Percentiles rank a stretch among this genome's conserved stretches.
Conservation (phyloP, 2,888 invertebrate species). For the Bursaphelenchus okinawaensis region DNA sequence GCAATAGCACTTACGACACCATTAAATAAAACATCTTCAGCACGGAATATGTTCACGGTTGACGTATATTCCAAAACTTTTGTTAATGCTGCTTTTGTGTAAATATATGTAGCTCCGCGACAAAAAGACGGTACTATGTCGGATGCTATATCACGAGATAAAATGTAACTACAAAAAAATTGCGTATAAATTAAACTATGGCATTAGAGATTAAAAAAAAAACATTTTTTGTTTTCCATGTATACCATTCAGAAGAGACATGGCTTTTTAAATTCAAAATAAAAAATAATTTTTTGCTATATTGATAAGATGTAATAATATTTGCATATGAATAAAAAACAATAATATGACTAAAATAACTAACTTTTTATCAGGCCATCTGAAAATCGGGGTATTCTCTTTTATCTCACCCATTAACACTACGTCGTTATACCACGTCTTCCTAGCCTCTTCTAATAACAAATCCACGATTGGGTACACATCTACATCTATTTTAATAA, state of each 20-base stretch:
- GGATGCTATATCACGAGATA: background rate
- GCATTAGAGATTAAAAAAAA: too few species aligned
- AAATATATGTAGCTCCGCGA: background rate
- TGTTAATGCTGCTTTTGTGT: background rate
- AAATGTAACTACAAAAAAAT: background rate
- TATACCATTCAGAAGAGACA: too few species aligned
- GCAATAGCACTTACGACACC: background rate
- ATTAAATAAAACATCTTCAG: background rate
- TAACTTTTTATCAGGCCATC: background rate
- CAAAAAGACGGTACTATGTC: background rate
- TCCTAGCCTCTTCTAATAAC: too few species aligned
- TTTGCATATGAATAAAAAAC: too few species aligned
- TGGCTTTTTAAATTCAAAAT: too few species aligned
- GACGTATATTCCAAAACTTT: background rate
- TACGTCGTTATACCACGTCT: too few species aligned
- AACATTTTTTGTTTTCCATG: too few species aligned
- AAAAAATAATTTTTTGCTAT: too few species aligned
- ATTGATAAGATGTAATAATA: too few species aligned
- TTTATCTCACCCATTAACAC: background rate
- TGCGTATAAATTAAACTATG: too few species aligned
- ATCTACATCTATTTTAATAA: background rate
- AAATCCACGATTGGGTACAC: background rate
- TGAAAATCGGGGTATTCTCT: background rate
- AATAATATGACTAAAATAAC: too few species aligned
- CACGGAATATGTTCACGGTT: background rate